Conservation (phyloP, 1,140 invertebrate genomes). For the Bactericera cockerelli region DNA sequence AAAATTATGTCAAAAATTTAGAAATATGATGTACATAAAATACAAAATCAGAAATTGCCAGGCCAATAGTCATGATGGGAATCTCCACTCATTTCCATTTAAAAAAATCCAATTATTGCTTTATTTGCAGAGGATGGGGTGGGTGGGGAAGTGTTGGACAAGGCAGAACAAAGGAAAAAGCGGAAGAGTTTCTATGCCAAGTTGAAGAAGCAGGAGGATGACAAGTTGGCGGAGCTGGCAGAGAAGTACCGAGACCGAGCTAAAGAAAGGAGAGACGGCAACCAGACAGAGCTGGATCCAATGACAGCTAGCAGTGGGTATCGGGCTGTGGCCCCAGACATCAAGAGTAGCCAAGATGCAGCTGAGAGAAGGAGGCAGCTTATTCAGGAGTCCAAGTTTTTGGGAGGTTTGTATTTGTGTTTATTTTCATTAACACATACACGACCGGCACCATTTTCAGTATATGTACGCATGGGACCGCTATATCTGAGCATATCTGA, state of each 20-base stretch:
- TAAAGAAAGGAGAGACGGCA: constrained; percentile 79
- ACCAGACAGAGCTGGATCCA: constrained; percentile 59
- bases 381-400: constrained; percentile 98
- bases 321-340: constrained; percentile 84
- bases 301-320: constrained; percentile 81
- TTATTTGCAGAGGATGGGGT: too few relatives aligned
- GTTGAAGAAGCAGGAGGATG: constrained; percentile 88
- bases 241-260: constrained; percentile 90
- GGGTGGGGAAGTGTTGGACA: constrained; percentile 36
- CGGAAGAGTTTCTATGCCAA: constrained; percentile 88
- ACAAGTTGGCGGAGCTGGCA: constrained; percentile 86
- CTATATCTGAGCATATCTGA: too few relatives aligned
- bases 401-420: too few relatives aligned
- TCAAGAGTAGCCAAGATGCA: constrained; percentile 82
- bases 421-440: too few relatives aligned
- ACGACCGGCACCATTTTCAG: too few relatives aligned
- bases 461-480: too few relatives aligned
- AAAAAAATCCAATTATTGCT: too few relatives aligned
- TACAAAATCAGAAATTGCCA: too few relatives aligned
- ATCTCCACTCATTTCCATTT: too few relatives aligned
- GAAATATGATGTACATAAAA: too few relatives aligned
- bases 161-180: constrained; percentile 55
- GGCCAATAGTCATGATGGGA: too few relatives aligned
- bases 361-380: constrained; percentile 88
- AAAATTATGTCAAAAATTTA: too few relatives aligned